Conservation (phyloP, 2,888 invertebrate genomes). For the Amblyjoppa proteus region DNA sequence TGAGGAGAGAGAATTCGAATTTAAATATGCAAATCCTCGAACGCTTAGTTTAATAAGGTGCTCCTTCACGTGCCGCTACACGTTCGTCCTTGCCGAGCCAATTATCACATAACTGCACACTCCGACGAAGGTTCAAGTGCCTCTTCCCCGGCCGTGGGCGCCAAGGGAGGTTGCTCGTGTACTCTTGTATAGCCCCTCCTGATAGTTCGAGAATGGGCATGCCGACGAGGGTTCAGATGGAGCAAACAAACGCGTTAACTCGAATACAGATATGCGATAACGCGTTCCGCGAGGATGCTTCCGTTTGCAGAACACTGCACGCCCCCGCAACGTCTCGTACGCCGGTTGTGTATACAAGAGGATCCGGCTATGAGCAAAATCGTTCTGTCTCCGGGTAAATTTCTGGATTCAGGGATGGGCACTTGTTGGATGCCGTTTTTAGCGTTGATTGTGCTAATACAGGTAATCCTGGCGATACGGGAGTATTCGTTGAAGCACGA, state of each 20-base stretch:
- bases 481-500: background rate
- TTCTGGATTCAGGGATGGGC: background rate
- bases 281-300: conserved; percentile 44
- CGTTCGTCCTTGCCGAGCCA: conserved; percentile 67
- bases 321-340: conserved; percentile 19
- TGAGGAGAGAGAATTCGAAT: conserved; percentile 67
- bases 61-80: conserved; percentile 68
- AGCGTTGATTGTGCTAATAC: background rate
- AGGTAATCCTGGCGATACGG: background rate
- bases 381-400: background rate
- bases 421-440: conserved; percentile 1
- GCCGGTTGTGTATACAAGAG: background rate
- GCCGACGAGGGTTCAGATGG: conserved; percentile 35
- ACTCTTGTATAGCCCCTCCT: conserved; percentile 1
- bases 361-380: conserved; percentile 16
- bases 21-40: conserved; percentile 76
- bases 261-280: conserved; percentile 47
- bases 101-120: conserved; percentile 70
- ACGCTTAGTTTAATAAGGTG: conserved; percentile 75
- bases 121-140: conserved; percentile 57
- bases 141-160: conserved; percentile 16
- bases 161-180: conserved; percentile 33
- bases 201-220: conserved; percentile 33
- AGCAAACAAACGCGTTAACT: conserved; percentile 64
- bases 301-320: conserved; percentile 51